Evolutionary conservation across 1,140 invertebrate species (phyloP), one percentile per base, ranked within the genome.

Genomic region (Zelostemma sp.): DNA sequence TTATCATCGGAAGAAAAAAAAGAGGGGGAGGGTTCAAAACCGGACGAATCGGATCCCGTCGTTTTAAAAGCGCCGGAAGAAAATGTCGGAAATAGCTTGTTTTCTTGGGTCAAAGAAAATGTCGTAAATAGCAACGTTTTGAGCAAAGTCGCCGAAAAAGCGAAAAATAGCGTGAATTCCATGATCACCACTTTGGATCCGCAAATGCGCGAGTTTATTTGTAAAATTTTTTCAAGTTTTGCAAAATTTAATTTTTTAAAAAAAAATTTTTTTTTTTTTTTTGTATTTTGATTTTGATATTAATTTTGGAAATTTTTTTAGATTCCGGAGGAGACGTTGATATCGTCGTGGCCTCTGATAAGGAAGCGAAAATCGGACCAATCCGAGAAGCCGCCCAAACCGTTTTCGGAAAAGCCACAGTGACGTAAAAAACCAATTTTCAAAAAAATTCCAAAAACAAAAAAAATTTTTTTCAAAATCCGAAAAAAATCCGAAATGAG

Each of bases 131-230:
- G 77, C 49, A 85, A 79, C 68, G 86, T 85, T 19, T 82, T 87
- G 21, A 84, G 88, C 43, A 91, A 89, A 85, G 89, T 93, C 47
- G 89, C 91, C 3, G 93, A 95, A 74, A 94, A 93, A 77, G 93
- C 93, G 0, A 94, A 93, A 84, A 93, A 86, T 78, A 94, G 93
- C 6, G 91, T 95, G 0, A 93, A 95, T 77, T 90, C 91, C 0
- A 91, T 96, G 87, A 95, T 96, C 28, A 95, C 93, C 12, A 95
- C 93, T 12, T 84, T 96, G 6, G 94, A 96, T 84, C 94, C 94
- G 14, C 93, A 95, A 80, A 95, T 96, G 94, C 93, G 91, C 78
- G 92, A 95, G 85, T 92, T 93, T 80, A 90, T 95, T 66, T 90
- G 93, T 95, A 88, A 89, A 89, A 87, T 76, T 8, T 21, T 48